Conservation (phyloP, 1,140 invertebrate genomes). For the Sipha flava region DNA sequence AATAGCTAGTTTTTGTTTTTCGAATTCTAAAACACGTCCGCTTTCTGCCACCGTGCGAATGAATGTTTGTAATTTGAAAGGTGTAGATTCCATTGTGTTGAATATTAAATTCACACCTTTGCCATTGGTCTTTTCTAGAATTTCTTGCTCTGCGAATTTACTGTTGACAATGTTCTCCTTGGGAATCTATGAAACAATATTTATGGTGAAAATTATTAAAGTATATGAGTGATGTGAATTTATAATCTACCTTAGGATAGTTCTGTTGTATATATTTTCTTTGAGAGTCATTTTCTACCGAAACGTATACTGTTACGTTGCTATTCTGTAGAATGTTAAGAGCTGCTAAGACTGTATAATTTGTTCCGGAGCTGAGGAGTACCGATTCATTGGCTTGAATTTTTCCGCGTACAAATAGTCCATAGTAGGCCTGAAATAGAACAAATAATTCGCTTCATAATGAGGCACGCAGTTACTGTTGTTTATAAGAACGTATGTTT, state of each 20-base stretch:
- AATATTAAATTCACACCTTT: slow-evolving; percentile 32
- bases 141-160: neutral
- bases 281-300: slow-evolving; percentile 4
- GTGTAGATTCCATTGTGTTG: neutral
- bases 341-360: slow-evolving; percentile 90
- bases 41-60: slow-evolving; percentile 1
- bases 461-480: too few relatives aligned
- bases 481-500: too few relatives aligned
- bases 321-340: neutral
- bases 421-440: slow-evolving; percentile 66
- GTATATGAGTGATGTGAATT: neutral
- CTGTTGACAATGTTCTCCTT: neutral
- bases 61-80: slow-evolving; percentile 14
- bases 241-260: neutral
- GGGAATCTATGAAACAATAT: neutral
- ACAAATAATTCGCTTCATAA: neutral
- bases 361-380: slow-evolving; percentile 88
- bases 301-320: neutral
- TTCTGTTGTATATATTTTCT: neutral
- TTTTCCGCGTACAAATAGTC: slow-evolving; percentile 71
- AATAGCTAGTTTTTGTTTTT: neutral
- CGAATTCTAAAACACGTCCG: slow-evolving; percentile 31
- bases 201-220: neutral
- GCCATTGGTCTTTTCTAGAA: slow-evolving; percentile 8
- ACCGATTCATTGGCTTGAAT: slow-evolving; percentile 75